A percentile compares a stretch with the other conserved stretches of the same genome.
Conservation (phyloP, 2,797 vertebrate genomes). For the Manis pentadactyla region DNA sequence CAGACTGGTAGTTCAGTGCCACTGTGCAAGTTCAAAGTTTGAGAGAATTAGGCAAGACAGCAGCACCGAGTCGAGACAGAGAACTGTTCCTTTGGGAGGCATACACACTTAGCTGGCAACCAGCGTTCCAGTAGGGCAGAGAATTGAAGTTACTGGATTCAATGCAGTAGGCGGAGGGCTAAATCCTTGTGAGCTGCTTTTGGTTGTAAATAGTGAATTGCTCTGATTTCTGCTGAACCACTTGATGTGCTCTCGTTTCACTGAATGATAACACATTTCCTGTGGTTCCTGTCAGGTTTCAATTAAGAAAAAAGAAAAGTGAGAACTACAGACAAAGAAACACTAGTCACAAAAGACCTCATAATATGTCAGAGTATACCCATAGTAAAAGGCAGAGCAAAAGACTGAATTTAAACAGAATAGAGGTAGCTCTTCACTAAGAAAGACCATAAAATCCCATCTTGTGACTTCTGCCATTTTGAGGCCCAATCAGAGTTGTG, state of each 20-base stretch:
- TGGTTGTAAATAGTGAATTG: constrained; percentile 97
- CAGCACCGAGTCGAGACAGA: background rate
- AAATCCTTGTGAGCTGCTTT: constrained; percentile 96
- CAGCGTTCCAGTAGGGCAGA: constrained; percentile 97
- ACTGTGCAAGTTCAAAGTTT: constrained; percentile 87
- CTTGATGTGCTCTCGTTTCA: constrained; percentile 95
- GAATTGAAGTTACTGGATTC: constrained; percentile 99
- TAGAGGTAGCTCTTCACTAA: background rate
- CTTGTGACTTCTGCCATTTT: background rate
- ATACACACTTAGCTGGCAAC: constrained; percentile 96
- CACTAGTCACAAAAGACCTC: background rate
- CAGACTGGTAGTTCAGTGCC: constrained; percentile 99
- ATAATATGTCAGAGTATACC: background rate
- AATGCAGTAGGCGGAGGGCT: constrained; percentile 97
- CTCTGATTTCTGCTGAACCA: constrained; percentile 95
- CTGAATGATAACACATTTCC: constrained; percentile 97
- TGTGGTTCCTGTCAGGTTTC: constrained; percentile 89
- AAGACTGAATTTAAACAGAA: background rate
- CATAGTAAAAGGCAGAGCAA: background rate
- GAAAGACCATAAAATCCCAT: background rate
- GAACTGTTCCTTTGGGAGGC: rapidly evolving
- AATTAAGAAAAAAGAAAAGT: constrained; percentile 36
- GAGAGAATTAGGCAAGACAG: background rate
- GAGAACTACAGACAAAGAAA: background rate
- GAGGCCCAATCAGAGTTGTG: background rate